Evolutionary conservation across 2,113 vertebrate genomes (phyloP), one percentile per base, ranked within the genome.

Genomic region (Forbesichthys agassizii): DNA sequence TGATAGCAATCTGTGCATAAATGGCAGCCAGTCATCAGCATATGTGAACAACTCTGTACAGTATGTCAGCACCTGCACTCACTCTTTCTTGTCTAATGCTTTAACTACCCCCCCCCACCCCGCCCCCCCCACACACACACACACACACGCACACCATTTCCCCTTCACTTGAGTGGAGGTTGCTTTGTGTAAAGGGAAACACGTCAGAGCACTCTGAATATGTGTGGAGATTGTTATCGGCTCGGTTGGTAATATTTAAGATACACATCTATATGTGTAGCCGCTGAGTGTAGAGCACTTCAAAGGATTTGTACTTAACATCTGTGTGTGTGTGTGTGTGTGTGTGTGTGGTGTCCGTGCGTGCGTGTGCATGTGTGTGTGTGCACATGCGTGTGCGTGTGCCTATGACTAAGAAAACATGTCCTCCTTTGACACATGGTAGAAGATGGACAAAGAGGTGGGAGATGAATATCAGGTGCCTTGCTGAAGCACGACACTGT

Each of bases 1-100:
- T 69, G 89, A 91, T 92, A 91, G 80, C 65, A 81, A 93, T 92
- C 92, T 81, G 75, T 66, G 58, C 55, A 82, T 81, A 89, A 91
- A 92, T 90, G 90, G 87, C 87, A 83, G 83, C 83, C 84, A 88
- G 85, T 90, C 88, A 90, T 78, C 65, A 67, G 86, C 89, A 89
- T 88, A 90, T 88, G 89, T 86, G 85, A 87, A 80, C 88, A 79
- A 85, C 86, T 87, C 82, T 71, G 81, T 73, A 27, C 27, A 27
- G 27, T 27, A 86, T 90, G 89, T 89, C 84, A 91, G 84, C 91
- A 92, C 90, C 91, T 92, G 91, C 88, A 81, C 77, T 69, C 61
- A 27, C 53, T 80, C 81, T 77, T 78, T 82, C 65, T 82, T 78
- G 77, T 74, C 75, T 70, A 64, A 53, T 52, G 60, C 68, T 75